A percentile compares a stretch with the other conserved stretches of the same genome.
phyloP scores from a whole-genome alignment of 2,888 invertebrate species.

The Epistrophe eligans region DNA sequence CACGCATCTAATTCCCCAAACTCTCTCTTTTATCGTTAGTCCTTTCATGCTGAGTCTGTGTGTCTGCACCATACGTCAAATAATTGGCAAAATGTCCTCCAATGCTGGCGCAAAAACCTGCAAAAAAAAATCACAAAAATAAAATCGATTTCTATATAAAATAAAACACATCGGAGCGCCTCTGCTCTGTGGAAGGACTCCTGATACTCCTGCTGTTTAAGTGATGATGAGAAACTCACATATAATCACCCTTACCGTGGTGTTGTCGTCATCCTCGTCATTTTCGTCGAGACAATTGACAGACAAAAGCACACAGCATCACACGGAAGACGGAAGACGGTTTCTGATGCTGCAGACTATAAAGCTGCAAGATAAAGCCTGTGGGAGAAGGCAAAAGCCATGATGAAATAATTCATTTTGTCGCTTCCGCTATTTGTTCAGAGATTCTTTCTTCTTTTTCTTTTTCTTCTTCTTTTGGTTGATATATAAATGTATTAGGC shows the following conservation, averaged over 20 bases:
- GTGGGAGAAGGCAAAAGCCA: conserved; percentile 9
- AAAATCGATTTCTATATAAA: conserved; percentile 57
- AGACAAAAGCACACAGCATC: conserved; percentile 66
- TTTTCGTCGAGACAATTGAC: conserved; percentile 71
- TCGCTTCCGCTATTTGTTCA: conserved; percentile 71
- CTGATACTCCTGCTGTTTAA: conserved; percentile 46
- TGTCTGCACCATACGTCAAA: conserved; percentile 71
- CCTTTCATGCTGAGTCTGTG: conserved; percentile 50
- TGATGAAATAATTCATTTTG: conserved; percentile 74
- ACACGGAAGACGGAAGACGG: conserved; percentile 21
- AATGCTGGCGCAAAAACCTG: conserved; percentile 12
- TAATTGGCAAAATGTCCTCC: conserved; percentile 72
- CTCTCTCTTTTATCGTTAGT: conserved; percentile 6
- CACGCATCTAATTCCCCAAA: conserved; percentile 73
- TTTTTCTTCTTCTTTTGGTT: not conserved
- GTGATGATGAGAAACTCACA: conserved; percentile 50
- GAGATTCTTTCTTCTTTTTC: conserved; percentile 7
- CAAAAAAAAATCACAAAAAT: conserved; percentile 40
- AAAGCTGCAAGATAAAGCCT: conserved; percentile 30
- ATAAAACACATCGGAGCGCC: conserved; percentile 3
- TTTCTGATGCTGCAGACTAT: not conserved
- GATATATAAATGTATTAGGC: not conserved
- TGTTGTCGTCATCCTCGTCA: conserved; percentile 26
- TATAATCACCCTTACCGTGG: conserved; percentile 50
- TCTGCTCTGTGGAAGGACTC: not conserved